Percentiles rank a stretch among this genome's conserved stretches.
phyloP scores from a whole-genome alignment of 2,113 vertebrate species.

The Alosa alosa region DNA sequence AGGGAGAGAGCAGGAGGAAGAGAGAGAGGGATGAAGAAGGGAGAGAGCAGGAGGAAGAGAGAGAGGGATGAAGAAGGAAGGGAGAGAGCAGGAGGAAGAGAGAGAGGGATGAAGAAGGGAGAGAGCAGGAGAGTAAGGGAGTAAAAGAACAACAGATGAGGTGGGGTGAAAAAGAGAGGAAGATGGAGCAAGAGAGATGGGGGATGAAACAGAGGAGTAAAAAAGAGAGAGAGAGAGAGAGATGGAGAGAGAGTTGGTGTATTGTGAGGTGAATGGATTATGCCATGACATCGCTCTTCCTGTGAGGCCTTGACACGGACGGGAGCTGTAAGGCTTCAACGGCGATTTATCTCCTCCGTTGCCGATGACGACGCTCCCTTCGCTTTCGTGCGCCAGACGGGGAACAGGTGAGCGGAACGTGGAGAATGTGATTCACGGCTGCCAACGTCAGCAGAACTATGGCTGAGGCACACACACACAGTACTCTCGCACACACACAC shows the following conservation, averaged over 20 bases:
- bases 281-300: background rate
- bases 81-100: background rate
- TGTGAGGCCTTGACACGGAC: background rate
- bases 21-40: background rate
- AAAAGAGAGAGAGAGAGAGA: background rate
- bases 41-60: background rate
- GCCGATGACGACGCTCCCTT: background rate
- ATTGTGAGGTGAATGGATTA: slow-evolving; percentile 14
- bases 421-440: background rate
- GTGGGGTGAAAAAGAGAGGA: slow-evolving; percentile 37
- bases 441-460: background rate
- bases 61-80: background rate
- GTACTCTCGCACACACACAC: background rate
- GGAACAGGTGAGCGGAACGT: background rate
- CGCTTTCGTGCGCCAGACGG: background rate
- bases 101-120: background rate
- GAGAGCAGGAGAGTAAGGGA: background rate
- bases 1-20: background rate
- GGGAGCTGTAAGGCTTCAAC: background rate
- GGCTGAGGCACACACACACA: background rate
- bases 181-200: background rate
- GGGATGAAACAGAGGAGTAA: background rate
- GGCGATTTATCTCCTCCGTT: background rate
- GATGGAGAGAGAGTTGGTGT: background rate
- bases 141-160: slow-evolving; percentile 19